phyloP scores from a whole-genome alignment of 2,113 vertebrate genomes.

The Semnornis frantzii region DNA sequence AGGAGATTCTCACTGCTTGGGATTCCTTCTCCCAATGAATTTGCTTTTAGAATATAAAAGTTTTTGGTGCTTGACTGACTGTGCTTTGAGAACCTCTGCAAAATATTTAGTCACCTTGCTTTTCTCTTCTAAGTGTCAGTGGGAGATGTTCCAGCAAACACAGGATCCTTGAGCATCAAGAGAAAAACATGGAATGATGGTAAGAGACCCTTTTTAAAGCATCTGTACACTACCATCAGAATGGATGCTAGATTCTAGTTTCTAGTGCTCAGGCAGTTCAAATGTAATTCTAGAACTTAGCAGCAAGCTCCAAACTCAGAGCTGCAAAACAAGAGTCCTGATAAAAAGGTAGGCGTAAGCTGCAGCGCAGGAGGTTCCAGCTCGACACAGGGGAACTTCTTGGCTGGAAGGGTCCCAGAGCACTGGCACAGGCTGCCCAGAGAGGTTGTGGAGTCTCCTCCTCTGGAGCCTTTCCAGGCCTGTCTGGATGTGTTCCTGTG shows the following conservation, averaged over 20 bases:
- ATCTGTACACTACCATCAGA: neutral
- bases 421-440: too few species aligned
- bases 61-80: neutral
- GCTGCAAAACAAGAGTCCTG: neutral
- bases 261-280: neutral
- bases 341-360: neutral
- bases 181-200: slow-evolving; percentile 64
- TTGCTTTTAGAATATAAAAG: neutral
- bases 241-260: neutral
- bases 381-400: too few species aligned
- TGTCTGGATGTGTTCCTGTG: too few species aligned
- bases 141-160: slow-evolving; percentile 49
- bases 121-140: slow-evolving; percentile 62
- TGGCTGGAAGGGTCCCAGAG: too few species aligned
- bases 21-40: neutral
- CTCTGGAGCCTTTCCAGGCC: too few species aligned
- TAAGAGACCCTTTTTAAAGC: slow-evolving; percentile 48
- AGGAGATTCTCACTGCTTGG: neutral
- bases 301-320: neutral
- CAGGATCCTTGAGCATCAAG: slow-evolving; percentile 52
- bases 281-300: neutral
- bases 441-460: too few species aligned
- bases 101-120: neutral
- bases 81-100: neutral
- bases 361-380: too few species aligned